Percentiles rank a stretch among this genome's conserved stretches.
Evolutionary conservation across 2,113 vertebrate species (phyloP).

Genomic region (Colaptes auratus): DNA sequence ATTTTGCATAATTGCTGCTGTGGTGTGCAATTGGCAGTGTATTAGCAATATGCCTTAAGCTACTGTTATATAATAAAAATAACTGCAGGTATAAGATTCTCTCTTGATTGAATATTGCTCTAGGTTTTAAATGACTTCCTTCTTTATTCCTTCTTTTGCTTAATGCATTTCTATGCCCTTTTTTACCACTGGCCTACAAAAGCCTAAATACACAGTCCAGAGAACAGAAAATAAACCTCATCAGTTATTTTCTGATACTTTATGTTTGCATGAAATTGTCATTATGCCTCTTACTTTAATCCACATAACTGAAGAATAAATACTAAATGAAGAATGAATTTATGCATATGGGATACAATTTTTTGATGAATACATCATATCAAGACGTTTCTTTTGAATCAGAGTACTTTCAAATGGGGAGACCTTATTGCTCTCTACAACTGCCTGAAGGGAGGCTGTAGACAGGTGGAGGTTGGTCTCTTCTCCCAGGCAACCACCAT

Average conservation of each 20-base stretch:
- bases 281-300: background rate
- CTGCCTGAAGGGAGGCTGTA: no score
- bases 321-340: background rate
- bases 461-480: no score
- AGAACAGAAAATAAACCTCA: background rate
- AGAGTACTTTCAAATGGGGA: background rate
- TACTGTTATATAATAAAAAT: background rate
- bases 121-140: background rate
- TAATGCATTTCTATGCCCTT: background rate
- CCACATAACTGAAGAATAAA: background rate
- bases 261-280: background rate
- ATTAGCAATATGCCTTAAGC: background rate
- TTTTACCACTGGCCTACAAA: background rate
- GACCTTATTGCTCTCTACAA: no score
- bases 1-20: slow-evolving; percentile 3
- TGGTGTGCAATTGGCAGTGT: background rate
- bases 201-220: background rate
- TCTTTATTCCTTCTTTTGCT: background rate
- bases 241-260: background rate
- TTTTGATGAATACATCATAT: background rate
- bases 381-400: background rate
- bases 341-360: background rate
- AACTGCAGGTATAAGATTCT: background rate
- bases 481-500: no score
- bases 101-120: background rate